Evolutionary conservation across 23 tunicate species (phyloP).

Genomic region (Oikopleura vanhoeffeni): DNA sequence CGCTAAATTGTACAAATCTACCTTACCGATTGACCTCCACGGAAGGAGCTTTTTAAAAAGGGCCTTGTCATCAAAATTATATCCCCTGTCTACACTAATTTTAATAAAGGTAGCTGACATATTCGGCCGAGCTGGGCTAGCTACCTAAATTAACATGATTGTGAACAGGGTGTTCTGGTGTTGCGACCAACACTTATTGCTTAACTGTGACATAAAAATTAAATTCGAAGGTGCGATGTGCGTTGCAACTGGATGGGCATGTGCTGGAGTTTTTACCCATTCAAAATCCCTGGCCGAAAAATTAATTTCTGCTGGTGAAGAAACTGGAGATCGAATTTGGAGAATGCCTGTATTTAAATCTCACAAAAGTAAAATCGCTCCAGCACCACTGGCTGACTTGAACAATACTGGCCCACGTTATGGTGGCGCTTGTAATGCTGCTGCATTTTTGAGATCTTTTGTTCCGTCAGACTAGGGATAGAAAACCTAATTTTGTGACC

Average conservation of each 20-base stretch:
- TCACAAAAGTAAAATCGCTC: constrained; percentile 21
- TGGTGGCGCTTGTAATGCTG: constrained; percentile 70
- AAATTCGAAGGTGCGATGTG: constrained; percentile 49
- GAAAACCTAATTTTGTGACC: no score
- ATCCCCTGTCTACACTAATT: no score
- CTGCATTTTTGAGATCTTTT: constrained; percentile 51
- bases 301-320: constrained; percentile 27
- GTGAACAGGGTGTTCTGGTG: no score
- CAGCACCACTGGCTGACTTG: constrained; percentile 56
- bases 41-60: no score
- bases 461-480: constrained; percentile 25
- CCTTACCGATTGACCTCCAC: no score
- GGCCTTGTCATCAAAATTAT: no score
- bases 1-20: no score
- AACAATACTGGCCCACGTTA: constrained; percentile 60
- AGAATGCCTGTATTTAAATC: constrained; percentile 56
- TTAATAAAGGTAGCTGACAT: no score
- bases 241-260: constrained; percentile 45
- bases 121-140: no score
- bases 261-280: constrained; percentile 37
- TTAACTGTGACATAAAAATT: no score
- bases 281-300: constrained; percentile 28
- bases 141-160: no score
- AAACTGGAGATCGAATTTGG: constrained; percentile 70
- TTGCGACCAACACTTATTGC: no score